Evolutionary conservation across 2,113 vertebrate genomes (phyloP).

Genomic region (Prionailurus viverrinus): DNA sequence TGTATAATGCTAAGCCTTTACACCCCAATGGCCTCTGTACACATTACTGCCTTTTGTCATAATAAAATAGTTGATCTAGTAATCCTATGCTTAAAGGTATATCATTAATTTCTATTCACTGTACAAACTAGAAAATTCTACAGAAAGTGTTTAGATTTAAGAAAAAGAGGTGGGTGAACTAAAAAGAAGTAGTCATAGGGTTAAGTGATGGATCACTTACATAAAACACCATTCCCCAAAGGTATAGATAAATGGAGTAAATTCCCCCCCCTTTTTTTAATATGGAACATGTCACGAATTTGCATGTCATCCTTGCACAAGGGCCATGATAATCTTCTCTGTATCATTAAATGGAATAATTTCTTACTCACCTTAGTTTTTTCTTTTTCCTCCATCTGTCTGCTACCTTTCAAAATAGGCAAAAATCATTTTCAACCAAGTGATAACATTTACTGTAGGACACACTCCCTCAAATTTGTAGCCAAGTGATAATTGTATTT

Average conservation of each 20-base stretch:
- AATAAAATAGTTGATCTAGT: neutral
- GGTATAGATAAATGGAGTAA: neutral
- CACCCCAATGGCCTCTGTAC: no score
- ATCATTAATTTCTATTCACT: neutral
- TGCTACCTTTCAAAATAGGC: slow-evolving; percentile 21
- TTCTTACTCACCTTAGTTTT: neutral
- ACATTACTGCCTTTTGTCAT: neutral
- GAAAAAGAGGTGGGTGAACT: neutral
- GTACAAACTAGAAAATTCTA: neutral
- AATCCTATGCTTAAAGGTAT: neutral
- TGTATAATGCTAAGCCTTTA: neutral
- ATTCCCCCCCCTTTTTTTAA: neutral
- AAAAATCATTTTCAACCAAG: slow-evolving; percentile 18
- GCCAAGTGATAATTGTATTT: neutral
- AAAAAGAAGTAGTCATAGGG: neutral
- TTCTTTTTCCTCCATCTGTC: neutral
- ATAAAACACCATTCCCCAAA: neutral
- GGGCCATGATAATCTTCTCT: neutral
- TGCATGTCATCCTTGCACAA: neutral
- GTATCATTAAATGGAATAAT: neutral
- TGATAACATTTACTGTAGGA: neutral
- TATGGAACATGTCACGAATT: neutral
- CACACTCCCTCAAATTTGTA: neutral
- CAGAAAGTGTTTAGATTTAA: neutral
- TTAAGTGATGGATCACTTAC: neutral